Percentiles rank a stretch among this genome's conserved stretches.
Evolutionary conservation across 2,797 vertebrate species (phyloP).

Genomic region (Melanotaenia trifasciata): DNA sequence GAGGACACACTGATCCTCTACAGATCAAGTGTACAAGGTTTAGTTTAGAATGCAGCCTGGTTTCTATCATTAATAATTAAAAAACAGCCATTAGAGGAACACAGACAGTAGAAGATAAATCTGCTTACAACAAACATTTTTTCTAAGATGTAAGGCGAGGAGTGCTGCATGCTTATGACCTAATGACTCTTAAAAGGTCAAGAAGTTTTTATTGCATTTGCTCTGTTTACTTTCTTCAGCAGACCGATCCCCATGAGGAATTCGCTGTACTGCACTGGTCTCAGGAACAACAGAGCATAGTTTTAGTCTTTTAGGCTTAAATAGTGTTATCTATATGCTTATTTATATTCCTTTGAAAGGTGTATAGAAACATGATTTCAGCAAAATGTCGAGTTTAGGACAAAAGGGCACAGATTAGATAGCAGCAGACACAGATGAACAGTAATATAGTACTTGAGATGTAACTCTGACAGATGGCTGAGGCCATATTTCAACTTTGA

Average conservation of each 20-base stretch:
- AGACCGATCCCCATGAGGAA: not conserved
- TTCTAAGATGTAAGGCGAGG: not conserved
- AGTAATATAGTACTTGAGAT: not conserved
- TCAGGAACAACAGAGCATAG: not conserved
- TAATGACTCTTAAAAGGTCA: not conserved
- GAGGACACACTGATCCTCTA: not conserved
- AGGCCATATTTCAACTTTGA: not conserved
- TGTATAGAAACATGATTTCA: not conserved
- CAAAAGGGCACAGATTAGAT: not conserved
- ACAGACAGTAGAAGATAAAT: not conserved
- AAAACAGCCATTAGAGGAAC: not conserved
- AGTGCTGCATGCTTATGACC: not conserved
- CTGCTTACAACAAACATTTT: not conserved
- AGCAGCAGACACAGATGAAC: not conserved
- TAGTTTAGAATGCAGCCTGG: not conserved
- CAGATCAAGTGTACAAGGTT: not conserved
- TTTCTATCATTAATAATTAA: constrained; percentile 2
- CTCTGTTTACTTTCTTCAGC: not conserved
- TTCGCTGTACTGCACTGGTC: not conserved
- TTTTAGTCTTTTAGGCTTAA: not conserved
- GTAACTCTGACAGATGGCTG: not conserved
- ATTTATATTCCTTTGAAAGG: not conserved
- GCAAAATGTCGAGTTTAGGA: not conserved
- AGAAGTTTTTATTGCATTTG: not conserved
- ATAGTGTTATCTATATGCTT: not conserved